Conservation (phyloP, 64 coral and sea anemone genomes). For the Platygyra sinensis region DNA sequence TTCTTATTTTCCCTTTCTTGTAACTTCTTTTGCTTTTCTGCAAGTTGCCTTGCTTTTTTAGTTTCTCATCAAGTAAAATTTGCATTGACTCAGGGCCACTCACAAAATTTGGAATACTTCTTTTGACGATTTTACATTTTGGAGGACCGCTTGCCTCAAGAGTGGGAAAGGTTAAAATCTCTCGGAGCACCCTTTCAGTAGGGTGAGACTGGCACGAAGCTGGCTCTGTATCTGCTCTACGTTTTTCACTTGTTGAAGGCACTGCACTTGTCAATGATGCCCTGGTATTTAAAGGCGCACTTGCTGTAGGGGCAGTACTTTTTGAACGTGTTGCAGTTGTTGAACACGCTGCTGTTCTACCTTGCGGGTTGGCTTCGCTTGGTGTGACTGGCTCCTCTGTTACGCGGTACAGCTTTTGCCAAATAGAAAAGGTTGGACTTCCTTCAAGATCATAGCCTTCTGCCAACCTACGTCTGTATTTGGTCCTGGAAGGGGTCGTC, state of each 20-base stretch:
- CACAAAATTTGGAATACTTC: conserved; percentile 44
- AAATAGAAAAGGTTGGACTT: conserved; percentile 17
- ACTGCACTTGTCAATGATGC: not conserved
- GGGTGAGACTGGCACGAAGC: not conserved
- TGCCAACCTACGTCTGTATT: conserved; percentile 25
- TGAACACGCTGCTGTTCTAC: not conserved
- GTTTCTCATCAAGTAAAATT: conserved; percentile 46
- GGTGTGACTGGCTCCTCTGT: not conserved
- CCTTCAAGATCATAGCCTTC: conserved; percentile 20
- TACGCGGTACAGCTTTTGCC: conserved; percentile 5
- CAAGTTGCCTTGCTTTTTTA: conserved; percentile 48
- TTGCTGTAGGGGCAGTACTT: too few relatives aligned
- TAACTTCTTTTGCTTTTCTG: conserved; percentile 48
- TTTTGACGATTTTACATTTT: conserved; percentile 31
- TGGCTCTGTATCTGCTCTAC: not conserved
- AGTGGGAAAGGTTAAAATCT: conserved; percentile 37
- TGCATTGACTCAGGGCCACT: conserved; percentile 27
- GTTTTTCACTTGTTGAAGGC: not conserved
- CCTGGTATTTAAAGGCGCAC: too few relatives aligned
- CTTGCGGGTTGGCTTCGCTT: not conserved
- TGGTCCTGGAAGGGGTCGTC: conserved; percentile 16
- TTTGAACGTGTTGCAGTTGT: not conserved
- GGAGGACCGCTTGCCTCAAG: conserved; percentile 12
- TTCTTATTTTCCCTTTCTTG: conserved; percentile 8
- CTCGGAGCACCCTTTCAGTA: not conserved